phyloP scores from a whole-genome alignment of 2,797 vertebrate genomes.

The Xenops minutus region DNA sequence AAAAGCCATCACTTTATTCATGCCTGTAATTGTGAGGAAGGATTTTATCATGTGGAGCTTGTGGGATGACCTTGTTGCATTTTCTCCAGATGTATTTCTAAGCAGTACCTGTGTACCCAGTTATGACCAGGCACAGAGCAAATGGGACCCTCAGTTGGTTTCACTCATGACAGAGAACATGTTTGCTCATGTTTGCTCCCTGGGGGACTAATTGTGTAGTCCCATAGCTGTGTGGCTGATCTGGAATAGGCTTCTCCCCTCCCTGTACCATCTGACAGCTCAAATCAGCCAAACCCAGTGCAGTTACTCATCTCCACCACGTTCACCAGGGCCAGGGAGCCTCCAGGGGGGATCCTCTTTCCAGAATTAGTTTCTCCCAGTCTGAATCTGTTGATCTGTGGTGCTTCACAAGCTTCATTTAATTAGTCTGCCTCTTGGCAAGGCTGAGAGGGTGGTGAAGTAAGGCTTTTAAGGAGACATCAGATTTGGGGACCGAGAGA shows the following conservation, averaged over 20 bases:
- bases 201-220: neutral
- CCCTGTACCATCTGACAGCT: neutral
- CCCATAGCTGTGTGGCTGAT: neutral
- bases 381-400: neutral
- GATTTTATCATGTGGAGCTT: neutral
- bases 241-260: neutral
- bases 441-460: neutral
- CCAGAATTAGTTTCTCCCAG: neutral
- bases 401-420: neutral
- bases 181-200: neutral
- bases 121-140: neutral
- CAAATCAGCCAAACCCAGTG: neutral
- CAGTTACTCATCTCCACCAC: neutral
- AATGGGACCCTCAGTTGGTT: neutral
- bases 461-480: neutral
- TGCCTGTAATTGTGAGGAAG: neutral
- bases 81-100: neutral
- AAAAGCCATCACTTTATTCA: neutral
- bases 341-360: neutral
- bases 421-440: neutral
- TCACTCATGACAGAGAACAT: neutral
- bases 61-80: neutral
- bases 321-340: neutral
- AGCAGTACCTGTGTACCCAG: neutral
- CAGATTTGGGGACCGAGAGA: neutral